Percentiles rank a stretch among this genome's conserved stretches.
Evolutionary conservation across 2,888 invertebrate genomes (phyloP).

Genomic region (Leptopilina syphax): DNA sequence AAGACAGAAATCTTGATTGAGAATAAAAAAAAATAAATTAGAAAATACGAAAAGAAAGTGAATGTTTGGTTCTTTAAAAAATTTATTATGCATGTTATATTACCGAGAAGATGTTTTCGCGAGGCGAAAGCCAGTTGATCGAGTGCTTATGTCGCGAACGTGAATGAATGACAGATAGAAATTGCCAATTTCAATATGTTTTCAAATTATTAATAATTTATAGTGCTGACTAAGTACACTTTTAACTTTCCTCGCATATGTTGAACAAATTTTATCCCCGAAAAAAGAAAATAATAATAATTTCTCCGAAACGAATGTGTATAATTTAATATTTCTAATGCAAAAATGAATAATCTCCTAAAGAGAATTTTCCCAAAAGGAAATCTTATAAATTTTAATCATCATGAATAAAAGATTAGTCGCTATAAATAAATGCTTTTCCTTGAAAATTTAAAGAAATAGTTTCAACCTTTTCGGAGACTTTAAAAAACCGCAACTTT

Average conservation of each 20-base stretch:
- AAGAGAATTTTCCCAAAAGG: too few relatives aligned
- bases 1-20: too few relatives aligned
- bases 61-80: neutral
- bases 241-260: conserved; percentile 5
- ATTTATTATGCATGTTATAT: neutral
- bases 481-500: neutral
- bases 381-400: too few relatives aligned
- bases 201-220: conserved; percentile 22
- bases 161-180: conserved; percentile 28
- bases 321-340: too few relatives aligned
- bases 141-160: neutral
- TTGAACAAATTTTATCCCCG: neutral
- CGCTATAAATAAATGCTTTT: neutral
- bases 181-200: conserved; percentile 14
- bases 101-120: neutral
- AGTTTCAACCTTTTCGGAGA: neutral
- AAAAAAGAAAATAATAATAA: too few relatives aligned
- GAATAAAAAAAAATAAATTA: too few relatives aligned
- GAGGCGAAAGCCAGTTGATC: neutral
- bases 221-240: neutral
- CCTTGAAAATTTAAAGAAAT: neutral
- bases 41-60: neutral
- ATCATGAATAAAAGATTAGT: too few relatives aligned
- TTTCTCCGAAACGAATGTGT: too few relatives aligned
- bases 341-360: too few relatives aligned